Evolutionary conservation across 2,113 vertebrate species (phyloP).

Genomic region (Ophthalmolycus amberensis): DNA sequence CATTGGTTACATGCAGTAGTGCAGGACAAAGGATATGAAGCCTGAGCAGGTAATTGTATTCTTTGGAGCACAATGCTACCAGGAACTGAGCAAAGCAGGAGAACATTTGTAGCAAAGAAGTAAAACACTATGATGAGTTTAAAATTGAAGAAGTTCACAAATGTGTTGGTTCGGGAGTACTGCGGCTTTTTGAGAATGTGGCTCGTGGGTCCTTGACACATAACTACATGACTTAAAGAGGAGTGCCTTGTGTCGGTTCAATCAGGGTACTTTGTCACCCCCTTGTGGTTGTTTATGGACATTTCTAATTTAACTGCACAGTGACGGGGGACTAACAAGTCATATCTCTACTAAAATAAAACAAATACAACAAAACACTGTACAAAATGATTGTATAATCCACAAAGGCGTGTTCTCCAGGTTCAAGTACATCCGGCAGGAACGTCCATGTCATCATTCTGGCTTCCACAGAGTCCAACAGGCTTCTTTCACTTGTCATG

Average conservation of each 20-base stretch:
- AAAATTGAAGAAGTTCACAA: background rate
- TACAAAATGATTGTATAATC: background rate
- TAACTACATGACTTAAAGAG: background rate
- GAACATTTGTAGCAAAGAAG: background rate
- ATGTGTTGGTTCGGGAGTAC: background rate
- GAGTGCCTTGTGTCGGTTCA: background rate
- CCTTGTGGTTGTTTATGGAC: background rate
- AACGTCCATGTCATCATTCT: background rate
- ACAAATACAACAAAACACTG: background rate
- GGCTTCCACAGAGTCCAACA: background rate
- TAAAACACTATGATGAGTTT: background rate
- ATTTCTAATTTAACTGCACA: background rate
- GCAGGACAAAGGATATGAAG: background rate
- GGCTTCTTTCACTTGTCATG: background rate
- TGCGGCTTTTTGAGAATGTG: background rate
- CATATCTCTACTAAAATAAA: background rate
- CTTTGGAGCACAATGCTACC: background rate
- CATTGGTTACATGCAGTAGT: background rate
- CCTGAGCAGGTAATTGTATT: background rate
- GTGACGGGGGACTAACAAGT: background rate
- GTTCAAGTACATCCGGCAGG: background rate
- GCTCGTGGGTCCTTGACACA: background rate
- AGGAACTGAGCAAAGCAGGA: background rate
- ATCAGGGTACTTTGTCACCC: background rate
- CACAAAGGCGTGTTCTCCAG: background rate